Evolutionary conservation across 2,797 vertebrate genomes (phyloP).

Genomic region (Sebastes elongatus): DNA sequence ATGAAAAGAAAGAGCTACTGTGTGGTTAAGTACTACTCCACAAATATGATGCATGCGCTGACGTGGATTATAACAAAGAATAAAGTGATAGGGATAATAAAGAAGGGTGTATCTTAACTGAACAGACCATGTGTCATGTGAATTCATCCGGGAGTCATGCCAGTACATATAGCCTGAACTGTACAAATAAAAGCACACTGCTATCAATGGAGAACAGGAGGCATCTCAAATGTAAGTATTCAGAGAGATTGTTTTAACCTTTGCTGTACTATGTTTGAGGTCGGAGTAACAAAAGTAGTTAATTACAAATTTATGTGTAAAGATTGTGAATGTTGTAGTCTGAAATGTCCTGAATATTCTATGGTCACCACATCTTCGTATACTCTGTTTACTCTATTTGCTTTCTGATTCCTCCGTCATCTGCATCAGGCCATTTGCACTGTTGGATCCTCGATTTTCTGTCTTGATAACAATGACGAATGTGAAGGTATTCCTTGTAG

Average conservation of each 20-base stretch:
- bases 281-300: background rate
- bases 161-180: background rate
- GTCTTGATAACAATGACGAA: background rate
- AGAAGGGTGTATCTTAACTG: background rate
- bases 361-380: background rate
- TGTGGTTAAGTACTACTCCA: background rate
- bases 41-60: background rate
- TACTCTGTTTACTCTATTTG: background rate
- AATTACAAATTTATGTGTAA: background rate
- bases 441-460: background rate
- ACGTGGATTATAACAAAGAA: constrained; percentile 8
- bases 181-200: background rate
- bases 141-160: background rate
- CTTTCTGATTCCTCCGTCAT: background rate
- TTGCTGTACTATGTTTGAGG: background rate
- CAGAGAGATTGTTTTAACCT: background rate
- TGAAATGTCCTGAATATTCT: background rate
- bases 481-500: background rate
- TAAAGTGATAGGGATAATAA: constrained; percentile 1
- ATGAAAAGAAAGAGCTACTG: background rate
- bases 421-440: background rate
- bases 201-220: background rate
- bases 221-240: background rate
- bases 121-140: constrained; percentile 6
- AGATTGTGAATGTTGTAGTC: background rate